phyloP scores from a whole-genome alignment of 2,797 vertebrate species.

The Anguilla pacifica region DNA sequence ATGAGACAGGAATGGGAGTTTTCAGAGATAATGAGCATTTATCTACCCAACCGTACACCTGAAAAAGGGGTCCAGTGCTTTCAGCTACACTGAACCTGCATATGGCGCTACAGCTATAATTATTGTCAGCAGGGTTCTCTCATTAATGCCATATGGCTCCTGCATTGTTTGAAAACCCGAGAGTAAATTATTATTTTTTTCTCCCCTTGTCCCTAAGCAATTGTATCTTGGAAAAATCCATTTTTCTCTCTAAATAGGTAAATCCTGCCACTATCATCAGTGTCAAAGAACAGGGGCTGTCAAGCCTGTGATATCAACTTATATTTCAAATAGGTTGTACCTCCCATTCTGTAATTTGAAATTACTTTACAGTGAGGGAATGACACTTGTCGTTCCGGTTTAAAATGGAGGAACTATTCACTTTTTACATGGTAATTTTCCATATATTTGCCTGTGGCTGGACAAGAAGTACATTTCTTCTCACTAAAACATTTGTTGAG shows the following conservation, averaged over 20 bases:
- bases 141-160: conserved; percentile 8
- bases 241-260: conserved; percentile 3
- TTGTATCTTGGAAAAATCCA: background rate
- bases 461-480: background rate
- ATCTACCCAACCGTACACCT: conserved; percentile 30
- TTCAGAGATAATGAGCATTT: conserved; percentile 31
- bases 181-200: background rate
- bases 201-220: background rate
- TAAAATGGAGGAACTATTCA: background rate
- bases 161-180: background rate
- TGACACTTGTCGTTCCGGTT: background rate
- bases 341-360: background rate
- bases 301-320: background rate
- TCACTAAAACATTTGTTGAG: background rate
- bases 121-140: conserved; percentile 21
- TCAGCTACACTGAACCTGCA: background rate
- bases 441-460: background rate
- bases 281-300: background rate
- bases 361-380: background rate
- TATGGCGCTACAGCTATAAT: conserved; percentile 32
- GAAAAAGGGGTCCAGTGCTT: conserved; percentile 17
- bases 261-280: background rate
- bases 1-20: conserved; percentile 7
- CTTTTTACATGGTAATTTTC: background rate
- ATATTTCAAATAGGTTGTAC: background rate